Percentiles rank a stretch among this genome's conserved stretches.
These are phyloP conservation scores for Cacoxenus indagator DNA, from an alignment of 2,888 invertebrate genomes.

Conservation along the genomic window DNA sequence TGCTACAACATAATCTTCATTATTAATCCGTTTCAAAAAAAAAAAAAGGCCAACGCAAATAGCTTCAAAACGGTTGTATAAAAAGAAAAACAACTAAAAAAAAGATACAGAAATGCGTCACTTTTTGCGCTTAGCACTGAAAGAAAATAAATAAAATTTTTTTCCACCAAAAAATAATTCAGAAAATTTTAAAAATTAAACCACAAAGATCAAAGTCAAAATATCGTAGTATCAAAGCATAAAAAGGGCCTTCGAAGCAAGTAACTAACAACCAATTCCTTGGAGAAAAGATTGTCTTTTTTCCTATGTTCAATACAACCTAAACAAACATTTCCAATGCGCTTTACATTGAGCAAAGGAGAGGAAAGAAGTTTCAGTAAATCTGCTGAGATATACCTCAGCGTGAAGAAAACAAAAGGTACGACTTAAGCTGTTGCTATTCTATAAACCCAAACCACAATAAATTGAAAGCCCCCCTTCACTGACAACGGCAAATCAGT, in stretches of 20 bases:
- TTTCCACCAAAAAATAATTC: neutral
- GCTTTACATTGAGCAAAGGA: too few species aligned
- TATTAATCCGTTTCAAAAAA: neutral
- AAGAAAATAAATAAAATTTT: conserved; percentile 57
- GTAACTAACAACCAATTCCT: conserved; percentile 8
- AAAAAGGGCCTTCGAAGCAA: neutral
- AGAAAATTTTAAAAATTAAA: neutral
- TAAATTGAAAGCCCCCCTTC: neutral
- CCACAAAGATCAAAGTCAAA: conserved; percentile 18
- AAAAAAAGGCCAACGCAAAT: conserved; percentile 28
- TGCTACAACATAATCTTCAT: neutral
- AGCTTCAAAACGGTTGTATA: too few species aligned
- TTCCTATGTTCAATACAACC: conserved; percentile 3
- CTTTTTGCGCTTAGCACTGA: conserved; percentile 58
- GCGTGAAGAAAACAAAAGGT: neutral
- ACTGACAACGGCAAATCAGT: conserved; percentile 17
- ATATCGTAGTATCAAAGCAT: too few species aligned
- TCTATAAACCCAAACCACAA: neutral
- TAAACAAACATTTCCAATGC: conserved; percentile 15
- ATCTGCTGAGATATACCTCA: too few species aligned
- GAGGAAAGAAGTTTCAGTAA: too few species aligned
- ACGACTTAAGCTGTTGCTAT: neutral
- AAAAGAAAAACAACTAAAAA: conserved; percentile 58
- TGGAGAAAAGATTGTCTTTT: conserved; percentile 2
- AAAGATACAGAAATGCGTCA: conserved; percentile 64